Conservation (phyloP, 2,797 vertebrate genomes). For the Salarias fasciatus region DNA sequence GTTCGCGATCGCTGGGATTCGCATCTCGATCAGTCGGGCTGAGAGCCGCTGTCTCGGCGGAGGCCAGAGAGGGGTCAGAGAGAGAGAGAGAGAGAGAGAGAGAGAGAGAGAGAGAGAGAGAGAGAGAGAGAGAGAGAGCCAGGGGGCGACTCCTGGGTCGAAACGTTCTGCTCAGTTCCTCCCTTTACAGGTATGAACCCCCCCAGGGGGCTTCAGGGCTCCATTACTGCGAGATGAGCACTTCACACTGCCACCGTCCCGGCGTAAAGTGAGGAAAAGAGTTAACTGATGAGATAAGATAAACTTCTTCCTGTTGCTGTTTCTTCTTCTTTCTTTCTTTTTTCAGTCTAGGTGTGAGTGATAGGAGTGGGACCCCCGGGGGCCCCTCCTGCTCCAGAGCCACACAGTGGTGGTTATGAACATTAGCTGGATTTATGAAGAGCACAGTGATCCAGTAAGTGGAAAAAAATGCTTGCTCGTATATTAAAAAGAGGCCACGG, state of each 20-base stretch:
- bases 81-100: slow-evolving; percentile 43
- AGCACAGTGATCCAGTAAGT: slow-evolving; percentile 75
- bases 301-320: slow-evolving; percentile 63
- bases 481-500: slow-evolving; percentile 83
- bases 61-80: slow-evolving; percentile 79
- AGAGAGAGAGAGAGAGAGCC: slow-evolving; percentile 59
- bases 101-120: slow-evolving; percentile 58
- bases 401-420: slow-evolving; percentile 75
- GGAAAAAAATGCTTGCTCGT: slow-evolving; percentile 80
- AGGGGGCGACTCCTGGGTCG: slow-evolving; percentile 62
- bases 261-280: slow-evolving; percentile 77
- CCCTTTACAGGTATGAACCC: slow-evolving; percentile 80
- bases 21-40: slow-evolving; percentile 73
- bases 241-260: slow-evolving; percentile 66
- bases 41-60: slow-evolving; percentile 44
- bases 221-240: slow-evolving; percentile 59
- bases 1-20: slow-evolving; percentile 46
- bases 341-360: slow-evolving; percentile 49
- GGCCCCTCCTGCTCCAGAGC: slow-evolving; percentile 58
- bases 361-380: slow-evolving; percentile 54
- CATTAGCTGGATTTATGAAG: slow-evolving; percentile 83
- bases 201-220: slow-evolving; percentile 61
- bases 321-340: slow-evolving; percentile 17
- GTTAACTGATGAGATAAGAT: slow-evolving; percentile 79
- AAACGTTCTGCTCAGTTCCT: slow-evolving; percentile 76